These are phyloP conservation scores for Rhinopithecus roxellana DNA, from an alignment of 2,113 vertebrate genomes.

Conservation along the genomic window DNA sequence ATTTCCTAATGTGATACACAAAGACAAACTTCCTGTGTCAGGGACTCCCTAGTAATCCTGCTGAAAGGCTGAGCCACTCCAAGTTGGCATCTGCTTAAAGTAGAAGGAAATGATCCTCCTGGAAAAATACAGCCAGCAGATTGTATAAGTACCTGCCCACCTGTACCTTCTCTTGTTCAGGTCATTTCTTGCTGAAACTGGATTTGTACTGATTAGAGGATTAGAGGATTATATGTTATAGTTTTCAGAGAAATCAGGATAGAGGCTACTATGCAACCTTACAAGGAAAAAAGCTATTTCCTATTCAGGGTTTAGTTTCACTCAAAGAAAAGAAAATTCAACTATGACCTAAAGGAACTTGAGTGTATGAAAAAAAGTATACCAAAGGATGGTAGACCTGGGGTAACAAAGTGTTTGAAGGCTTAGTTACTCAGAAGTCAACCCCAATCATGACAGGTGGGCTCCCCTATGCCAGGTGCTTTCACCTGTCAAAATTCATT, in stretches of 20 bases:
- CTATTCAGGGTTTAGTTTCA: slow-evolving; percentile 20
- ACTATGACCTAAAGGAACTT: slow-evolving; percentile 1
- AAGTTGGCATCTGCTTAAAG: slow-evolving; percentile 44
- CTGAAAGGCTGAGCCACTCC: not conserved
- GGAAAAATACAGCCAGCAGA: not conserved
- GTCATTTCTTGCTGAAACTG: slow-evolving; percentile 54
- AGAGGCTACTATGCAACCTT: not conserved
- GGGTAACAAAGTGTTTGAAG: not conserved
- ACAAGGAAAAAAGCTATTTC: not conserved
- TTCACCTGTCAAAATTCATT: not conserved
- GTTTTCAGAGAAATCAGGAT: slow-evolving; percentile 46
- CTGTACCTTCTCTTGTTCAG: slow-evolving; percentile 3
- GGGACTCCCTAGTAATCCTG: slow-evolving; percentile 24
- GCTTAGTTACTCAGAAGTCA: not conserved
- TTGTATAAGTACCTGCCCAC: slow-evolving; percentile 18
- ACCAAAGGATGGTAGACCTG: not conserved
- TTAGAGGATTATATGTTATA: not conserved
- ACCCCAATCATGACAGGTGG: not conserved
- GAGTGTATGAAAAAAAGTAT: not conserved
- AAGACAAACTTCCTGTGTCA: slow-evolving; percentile 41
- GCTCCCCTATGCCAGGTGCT: not conserved
- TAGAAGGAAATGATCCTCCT: slow-evolving; percentile 1
- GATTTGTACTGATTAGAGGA: slow-evolving; percentile 60
- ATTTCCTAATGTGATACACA: slow-evolving; percentile 65
- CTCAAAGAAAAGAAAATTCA: slow-evolving; percentile 42